phyloP scores from a whole-genome alignment of 2,113 vertebrate species.

The Machaerirhynchus nigripectus region DNA sequence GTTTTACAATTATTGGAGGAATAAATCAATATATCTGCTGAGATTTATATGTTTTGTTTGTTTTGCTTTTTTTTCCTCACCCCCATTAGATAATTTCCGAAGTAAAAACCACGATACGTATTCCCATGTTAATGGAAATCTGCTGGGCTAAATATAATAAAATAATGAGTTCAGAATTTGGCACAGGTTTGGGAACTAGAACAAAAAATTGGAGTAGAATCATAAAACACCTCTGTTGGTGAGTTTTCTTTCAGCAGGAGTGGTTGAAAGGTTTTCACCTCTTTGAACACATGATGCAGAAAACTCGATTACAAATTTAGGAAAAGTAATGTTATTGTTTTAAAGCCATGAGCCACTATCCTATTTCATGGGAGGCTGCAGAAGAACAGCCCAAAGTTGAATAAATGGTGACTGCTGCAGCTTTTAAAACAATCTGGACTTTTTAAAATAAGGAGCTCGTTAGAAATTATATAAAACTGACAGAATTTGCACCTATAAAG shows the following conservation, averaged over 20 bases:
- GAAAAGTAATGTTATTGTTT: not conserved
- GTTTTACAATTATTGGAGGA: not conserved
- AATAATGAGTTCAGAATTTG: not conserved
- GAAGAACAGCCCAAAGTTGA: not conserved
- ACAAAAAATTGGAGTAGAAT: not conserved
- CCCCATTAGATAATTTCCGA: not conserved
- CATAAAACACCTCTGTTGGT: not conserved
- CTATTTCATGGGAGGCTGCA: not conserved
- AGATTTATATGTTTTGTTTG: not conserved
- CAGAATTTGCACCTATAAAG: not conserved
- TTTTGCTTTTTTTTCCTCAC: not conserved
- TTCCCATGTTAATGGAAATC: not conserved
- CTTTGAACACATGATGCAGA: accelerated
- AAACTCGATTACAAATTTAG: not conserved
- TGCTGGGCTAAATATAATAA: not conserved
- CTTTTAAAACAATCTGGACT: not conserved
- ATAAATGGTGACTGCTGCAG: not conserved
- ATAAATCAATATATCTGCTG: not conserved
- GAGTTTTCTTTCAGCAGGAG: not conserved
- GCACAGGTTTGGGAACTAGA: not conserved
- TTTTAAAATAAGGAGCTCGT: not conserved
- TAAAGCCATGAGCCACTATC: not conserved
- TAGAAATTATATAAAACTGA: not conserved
- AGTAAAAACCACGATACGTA: accelerated
- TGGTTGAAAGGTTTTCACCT: not conserved